phyloP scores from a whole-genome alignment of 2,888 invertebrate species.

The Cryptophagus acutangulus region DNA sequence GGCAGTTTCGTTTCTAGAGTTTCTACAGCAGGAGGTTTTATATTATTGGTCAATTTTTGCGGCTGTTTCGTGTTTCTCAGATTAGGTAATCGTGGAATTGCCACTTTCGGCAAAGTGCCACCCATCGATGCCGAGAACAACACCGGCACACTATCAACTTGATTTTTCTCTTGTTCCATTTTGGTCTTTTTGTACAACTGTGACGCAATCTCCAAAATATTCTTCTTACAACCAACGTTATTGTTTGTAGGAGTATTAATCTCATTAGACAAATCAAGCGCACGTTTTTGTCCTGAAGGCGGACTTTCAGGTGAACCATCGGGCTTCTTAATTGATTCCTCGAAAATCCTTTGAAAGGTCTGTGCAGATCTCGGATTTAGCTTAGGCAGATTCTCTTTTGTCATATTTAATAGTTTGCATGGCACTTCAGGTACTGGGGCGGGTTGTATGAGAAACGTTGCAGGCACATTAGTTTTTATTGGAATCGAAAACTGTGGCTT shows the following conservation, averaged over 20 bases:
- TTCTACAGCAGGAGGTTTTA: neutral
- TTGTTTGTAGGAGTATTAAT: slow-evolving; percentile 12
- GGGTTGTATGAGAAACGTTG: slow-evolving; percentile 27
- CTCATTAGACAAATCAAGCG: slow-evolving; percentile 20
- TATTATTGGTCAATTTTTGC: too few species aligned
- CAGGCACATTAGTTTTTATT: slow-evolving; percentile 23
- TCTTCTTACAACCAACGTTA: slow-evolving; percentile 29
- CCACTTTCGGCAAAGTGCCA: slow-evolving; percentile 35
- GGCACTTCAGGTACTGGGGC: slow-evolving; percentile 32
- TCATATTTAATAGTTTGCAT: slow-evolving; percentile 22
- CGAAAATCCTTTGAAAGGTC: slow-evolving; percentile 48
- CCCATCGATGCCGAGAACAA: slow-evolving; percentile 6
- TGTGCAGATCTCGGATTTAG: slow-evolving; percentile 30
- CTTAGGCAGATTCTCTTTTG: slow-evolving; percentile 22
- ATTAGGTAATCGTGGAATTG: slow-evolving; percentile 36
- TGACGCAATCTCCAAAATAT: slow-evolving; percentile 43
- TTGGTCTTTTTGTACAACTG: slow-evolving; percentile 43
- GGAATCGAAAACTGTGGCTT: slow-evolving; percentile 30
- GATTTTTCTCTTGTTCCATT: slow-evolving; percentile 31
- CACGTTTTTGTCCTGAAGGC: slow-evolving; percentile 14
- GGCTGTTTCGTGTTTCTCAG: slow-evolving; percentile 27
- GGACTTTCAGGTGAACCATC: neutral
- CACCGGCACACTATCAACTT: slow-evolving; percentile 11
- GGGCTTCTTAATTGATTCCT: slow-evolving; percentile 37
- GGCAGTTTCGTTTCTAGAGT: slow-evolving; percentile 12